Conservation (phyloP, 2,797 vertebrate species). For the Anabacerthia variegaticeps region DNA sequence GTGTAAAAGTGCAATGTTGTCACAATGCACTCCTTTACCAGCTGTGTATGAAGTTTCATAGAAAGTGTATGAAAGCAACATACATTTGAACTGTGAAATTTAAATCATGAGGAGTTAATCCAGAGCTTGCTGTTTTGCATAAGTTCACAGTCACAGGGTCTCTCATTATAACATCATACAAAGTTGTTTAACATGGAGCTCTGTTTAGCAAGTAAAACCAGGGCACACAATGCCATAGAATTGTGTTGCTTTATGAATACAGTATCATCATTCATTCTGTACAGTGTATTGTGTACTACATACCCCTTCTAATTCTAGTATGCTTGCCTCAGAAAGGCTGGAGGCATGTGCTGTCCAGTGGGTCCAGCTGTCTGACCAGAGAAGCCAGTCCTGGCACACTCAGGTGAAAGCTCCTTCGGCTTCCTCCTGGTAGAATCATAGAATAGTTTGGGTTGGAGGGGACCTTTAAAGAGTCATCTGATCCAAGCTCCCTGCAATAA, state of each 20-base stretch:
- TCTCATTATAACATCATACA: neutral
- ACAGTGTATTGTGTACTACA: too few relatives aligned
- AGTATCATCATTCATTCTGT: fast-evolving
- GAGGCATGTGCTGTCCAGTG: fast-evolving
- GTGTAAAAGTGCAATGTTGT: neutral
- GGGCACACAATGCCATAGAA: neutral
- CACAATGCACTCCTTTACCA: neutral
- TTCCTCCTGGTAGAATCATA: neutral
- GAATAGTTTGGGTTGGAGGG: neutral
- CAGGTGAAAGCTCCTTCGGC: neutral
- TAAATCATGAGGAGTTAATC: neutral
- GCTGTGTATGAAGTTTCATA: too few relatives aligned
- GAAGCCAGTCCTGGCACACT: neutral
- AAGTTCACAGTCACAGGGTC: neutral
- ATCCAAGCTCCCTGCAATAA: neutral
- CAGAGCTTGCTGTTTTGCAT: neutral
- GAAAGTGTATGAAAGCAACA: neutral
- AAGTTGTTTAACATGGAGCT: neutral
- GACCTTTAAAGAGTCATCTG: neutral
- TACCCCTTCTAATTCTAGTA: neutral
- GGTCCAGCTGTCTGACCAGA: neutral
- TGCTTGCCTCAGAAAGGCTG: neutral
- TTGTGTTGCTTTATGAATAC: neutral
- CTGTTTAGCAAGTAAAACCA: neutral
- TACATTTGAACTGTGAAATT: neutral